phyloP scores from a whole-genome alignment of 2,888 invertebrate genomes.

The Sarcophaga subvicina region DNA sequence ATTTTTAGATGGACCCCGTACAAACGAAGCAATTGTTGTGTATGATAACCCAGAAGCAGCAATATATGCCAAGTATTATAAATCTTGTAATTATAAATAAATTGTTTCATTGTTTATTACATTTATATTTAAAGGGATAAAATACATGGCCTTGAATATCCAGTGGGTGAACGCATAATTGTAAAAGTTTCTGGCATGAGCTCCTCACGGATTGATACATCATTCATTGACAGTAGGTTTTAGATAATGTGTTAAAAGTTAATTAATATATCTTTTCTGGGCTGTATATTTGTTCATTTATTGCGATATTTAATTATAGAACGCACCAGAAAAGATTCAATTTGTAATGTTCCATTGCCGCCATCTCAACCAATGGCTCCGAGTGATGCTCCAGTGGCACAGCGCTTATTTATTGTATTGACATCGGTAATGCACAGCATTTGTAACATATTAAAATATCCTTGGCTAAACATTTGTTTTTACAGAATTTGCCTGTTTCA shows the following conservation, averaged over 20 bases:
- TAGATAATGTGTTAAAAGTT: background rate
- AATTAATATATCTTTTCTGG: conserved; percentile 2
- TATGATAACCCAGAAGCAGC: conserved; percentile 88
- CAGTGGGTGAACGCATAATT: conserved; percentile 91
- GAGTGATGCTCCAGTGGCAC: conserved; percentile 86
- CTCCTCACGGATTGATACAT: conserved; percentile 77
- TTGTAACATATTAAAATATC: background rate
- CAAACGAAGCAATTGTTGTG: conserved; percentile 85
- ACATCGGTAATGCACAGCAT: conserved; percentile 75
- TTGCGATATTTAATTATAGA: conserved; percentile 69
- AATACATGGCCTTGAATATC: conserved; percentile 95
- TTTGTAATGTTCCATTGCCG: conserved; percentile 88
- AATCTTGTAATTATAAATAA: background rate
- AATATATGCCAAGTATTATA: conserved; percentile 82
- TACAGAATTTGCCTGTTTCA: conserved; percentile 87
- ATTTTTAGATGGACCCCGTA: conserved; percentile 78
- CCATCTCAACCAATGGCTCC: conserved; percentile 85
- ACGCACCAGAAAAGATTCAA: conserved; percentile 80
- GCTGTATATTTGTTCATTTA: background rate
- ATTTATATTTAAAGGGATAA: conserved; percentile 87
- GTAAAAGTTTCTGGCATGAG: conserved; percentile 80
- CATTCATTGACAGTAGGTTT: conserved; percentile 78
- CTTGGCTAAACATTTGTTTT: conserved; percentile 54
- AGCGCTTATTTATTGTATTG: conserved; percentile 86
- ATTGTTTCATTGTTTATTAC: background rate